Conservation (phyloP, 2,888 invertebrate species). For the Corythucha ciliata region DNA sequence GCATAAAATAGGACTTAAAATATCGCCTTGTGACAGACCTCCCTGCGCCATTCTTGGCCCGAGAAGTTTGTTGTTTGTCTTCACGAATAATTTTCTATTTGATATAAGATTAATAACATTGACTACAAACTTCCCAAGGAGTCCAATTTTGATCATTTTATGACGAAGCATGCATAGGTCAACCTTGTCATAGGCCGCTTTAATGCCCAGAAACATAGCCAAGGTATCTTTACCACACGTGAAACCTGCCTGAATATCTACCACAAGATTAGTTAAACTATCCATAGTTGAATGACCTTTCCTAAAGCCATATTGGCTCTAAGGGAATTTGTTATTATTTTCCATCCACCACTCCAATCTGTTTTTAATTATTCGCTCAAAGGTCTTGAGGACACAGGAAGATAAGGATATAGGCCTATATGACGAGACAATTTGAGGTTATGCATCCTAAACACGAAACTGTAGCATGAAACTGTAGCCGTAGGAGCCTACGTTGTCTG, state of each 20-base stretch:
- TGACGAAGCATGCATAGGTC: background rate
- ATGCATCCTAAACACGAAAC: no score
- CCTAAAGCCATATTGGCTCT: constrained; percentile 29
- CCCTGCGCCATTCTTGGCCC: background rate
- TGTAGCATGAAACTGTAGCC: no score
- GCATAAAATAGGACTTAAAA: background rate
- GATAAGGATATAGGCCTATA: constrained; percentile 30
- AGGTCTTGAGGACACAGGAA: constrained; percentile 26
- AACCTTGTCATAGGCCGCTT: constrained; percentile 1
- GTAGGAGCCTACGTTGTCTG: no score
- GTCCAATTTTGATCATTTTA: background rate
- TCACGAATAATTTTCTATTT: no score
- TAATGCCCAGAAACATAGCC: constrained; percentile 2
- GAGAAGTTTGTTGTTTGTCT: background rate
- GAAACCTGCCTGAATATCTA: constrained; percentile 8
- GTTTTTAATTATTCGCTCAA: constrained; percentile 28
- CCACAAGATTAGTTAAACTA: constrained; percentile 18
- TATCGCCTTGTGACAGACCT: constrained; percentile 1
- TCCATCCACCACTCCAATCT: constrained; percentile 30
- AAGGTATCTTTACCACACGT: background rate
- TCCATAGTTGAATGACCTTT: constrained; percentile 25
- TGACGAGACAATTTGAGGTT: constrained; percentile 14
- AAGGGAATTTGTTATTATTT: constrained; percentile 15
- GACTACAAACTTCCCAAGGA: no score
- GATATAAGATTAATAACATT: no score